These are phyloP conservation scores for Protobothrops mucrosquamatus DNA, from an alignment of 2,113 vertebrate genomes.

Conservation along the genomic window DNA sequence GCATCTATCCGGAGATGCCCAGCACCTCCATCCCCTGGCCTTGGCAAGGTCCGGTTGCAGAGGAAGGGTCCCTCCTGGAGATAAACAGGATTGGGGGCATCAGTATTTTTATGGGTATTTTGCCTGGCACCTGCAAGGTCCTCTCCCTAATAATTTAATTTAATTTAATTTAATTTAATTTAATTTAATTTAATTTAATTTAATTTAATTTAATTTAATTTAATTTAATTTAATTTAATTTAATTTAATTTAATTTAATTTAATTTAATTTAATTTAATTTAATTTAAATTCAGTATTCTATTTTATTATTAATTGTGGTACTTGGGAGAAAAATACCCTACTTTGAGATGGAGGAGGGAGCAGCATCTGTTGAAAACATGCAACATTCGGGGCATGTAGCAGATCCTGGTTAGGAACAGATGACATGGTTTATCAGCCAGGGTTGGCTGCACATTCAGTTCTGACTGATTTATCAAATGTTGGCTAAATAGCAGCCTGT, in stretches of 20 bases:
- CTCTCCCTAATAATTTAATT: background rate
- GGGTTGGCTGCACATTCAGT: background rate
- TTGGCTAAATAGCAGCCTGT: background rate
- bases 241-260: no score
- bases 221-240: no score
- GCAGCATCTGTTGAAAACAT: background rate
- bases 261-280: no score
- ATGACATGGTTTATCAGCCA: background rate
- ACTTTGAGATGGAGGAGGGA: background rate
- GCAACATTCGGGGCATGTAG: background rate
- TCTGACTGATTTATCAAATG: background rate
- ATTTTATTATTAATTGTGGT: background rate
- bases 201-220: no score
- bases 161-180: background rate
- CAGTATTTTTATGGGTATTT: background rate
- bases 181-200: no score
- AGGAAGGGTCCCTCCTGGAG: background rate
- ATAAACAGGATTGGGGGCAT: background rate
- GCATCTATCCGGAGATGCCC: fast-evolving
- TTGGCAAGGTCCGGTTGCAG: background rate
- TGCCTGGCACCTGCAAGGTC: background rate
- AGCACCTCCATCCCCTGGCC: background rate
- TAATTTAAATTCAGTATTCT: background rate
- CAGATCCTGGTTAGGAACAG: background rate
- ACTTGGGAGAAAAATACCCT: background rate